Conservation (phyloP, 2,888 invertebrate species). For the Troides helena region DNA sequence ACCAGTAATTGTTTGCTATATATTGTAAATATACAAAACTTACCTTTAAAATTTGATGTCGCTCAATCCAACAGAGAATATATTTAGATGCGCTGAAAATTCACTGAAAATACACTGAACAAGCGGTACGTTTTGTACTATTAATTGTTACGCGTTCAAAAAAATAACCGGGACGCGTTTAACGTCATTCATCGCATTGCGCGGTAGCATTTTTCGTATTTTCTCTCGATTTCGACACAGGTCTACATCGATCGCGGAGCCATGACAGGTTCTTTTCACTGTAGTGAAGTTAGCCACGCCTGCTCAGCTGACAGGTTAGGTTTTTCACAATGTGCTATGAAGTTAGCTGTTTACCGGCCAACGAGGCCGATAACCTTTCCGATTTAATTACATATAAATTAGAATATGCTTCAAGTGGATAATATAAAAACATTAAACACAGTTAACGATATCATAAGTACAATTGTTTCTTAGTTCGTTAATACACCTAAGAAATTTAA, state of each 20-base stretch:
- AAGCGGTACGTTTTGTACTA: slow-evolving; percentile 47
- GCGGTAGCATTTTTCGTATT: slow-evolving; percentile 70
- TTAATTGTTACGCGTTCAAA: slow-evolving; percentile 54
- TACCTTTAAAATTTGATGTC: slow-evolving; percentile 66
- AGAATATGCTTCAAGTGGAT: slow-evolving; percentile 33
- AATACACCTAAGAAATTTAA: too few relatives aligned
- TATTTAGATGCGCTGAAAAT: slow-evolving; percentile 74
- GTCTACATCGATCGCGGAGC: slow-evolving; percentile 73
- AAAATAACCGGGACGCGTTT: slow-evolving; percentile 40
- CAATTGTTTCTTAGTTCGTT: neutral
- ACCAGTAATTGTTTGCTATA: slow-evolving; percentile 37
- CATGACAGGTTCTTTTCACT: slow-evolving; percentile 75
- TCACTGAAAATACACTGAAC: slow-evolving; percentile 69
- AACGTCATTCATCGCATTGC: slow-evolving; percentile 50
- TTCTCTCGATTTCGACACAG: slow-evolving; percentile 66
- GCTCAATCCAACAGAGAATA: slow-evolving; percentile 66
- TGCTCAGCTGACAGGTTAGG: slow-evolving; percentile 76
- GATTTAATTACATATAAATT: slow-evolving; percentile 27
- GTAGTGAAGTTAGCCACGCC: slow-evolving; percentile 60
- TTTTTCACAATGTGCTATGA: slow-evolving; percentile 54
- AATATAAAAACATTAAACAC: slow-evolving; percentile 19
- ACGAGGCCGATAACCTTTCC: slow-evolving; percentile 60
- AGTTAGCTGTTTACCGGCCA: slow-evolving; percentile 45
- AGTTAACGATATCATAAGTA: neutral
- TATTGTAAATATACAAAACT: slow-evolving; percentile 57